Percentiles rank a stretch among this genome's conserved stretches.
Conservation (phyloP, 2,797 vertebrate genomes). For the Sarcoramphus papa region DNA sequence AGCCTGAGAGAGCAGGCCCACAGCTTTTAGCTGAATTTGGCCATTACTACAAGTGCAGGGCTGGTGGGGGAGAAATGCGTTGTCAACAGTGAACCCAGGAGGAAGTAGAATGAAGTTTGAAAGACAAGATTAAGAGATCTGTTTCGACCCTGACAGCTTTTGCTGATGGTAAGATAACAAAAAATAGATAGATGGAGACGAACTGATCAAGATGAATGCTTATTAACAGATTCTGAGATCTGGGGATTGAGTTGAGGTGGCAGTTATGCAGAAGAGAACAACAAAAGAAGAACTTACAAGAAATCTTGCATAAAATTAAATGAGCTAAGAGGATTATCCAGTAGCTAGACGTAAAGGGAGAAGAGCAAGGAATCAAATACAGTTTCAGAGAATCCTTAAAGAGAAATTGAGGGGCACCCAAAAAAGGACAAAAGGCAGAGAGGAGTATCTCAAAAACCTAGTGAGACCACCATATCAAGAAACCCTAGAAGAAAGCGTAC, state of each 20-base stretch:
- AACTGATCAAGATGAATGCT: not conserved
- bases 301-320: not conserved
- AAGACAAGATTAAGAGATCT: not conserved
- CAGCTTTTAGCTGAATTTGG: not conserved
- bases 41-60: not conserved
- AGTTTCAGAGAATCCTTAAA: not conserved
- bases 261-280: not conserved
- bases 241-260: not conserved
- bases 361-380: not conserved
- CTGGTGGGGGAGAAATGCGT: not conserved
- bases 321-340: not conserved
- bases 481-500: not conserved
- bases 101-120: not conserved
- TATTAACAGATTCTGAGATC: not conserved
- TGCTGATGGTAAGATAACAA: not conserved
- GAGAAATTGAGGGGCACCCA: not conserved
- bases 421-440: not conserved
- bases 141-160: not conserved
- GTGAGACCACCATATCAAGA: fast-evolving
- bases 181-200: not conserved
- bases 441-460: not conserved
- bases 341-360: not conserved
- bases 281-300: not conserved
- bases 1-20: not conserved
- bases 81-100: not conserved